Evolutionary conservation across 2,797 vertebrate genomes (phyloP).

Genomic region (Pteronotus mesoamericanus): DNA sequence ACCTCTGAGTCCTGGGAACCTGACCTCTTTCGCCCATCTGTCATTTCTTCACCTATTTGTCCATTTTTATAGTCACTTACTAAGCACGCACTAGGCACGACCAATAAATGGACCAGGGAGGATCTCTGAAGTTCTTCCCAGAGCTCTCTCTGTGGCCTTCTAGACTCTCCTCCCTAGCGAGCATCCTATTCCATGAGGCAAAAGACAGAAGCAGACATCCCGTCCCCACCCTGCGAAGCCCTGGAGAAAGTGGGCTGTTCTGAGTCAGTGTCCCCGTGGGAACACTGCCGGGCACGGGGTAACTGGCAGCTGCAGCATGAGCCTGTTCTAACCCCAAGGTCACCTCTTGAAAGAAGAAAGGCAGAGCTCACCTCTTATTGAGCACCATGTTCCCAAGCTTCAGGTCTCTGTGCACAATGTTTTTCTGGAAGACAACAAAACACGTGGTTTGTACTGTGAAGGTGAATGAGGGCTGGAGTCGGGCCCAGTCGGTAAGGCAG

Average conservation of each 20-base stretch:
- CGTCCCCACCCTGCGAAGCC: rapidly evolving
- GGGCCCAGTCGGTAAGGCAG: not conserved
- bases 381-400: conserved; percentile 99
- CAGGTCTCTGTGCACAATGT: conserved; percentile 99
- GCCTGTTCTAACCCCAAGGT: not conserved
- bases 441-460: not conserved
- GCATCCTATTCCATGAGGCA: not conserved
- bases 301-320: not conserved
- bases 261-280: not conserved
- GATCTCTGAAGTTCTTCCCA: not conserved
- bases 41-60: not conserved
- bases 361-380: conserved; percentile 93
- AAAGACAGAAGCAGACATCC: not conserved
- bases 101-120: not conserved
- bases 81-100: not conserved
- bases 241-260: not conserved
- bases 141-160: not conserved
- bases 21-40: not conserved
- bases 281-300: not conserved
- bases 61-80: not conserved
- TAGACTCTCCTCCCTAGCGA: not conserved
- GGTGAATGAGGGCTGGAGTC: not conserved
- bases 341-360: not conserved
- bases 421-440: conserved; percentile 88
- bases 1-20: not conserved